These are phyloP conservation scores for Aphidius colemani DNA, from an alignment of 2,888 invertebrate genomes.

Conservation along the genomic window DNA sequence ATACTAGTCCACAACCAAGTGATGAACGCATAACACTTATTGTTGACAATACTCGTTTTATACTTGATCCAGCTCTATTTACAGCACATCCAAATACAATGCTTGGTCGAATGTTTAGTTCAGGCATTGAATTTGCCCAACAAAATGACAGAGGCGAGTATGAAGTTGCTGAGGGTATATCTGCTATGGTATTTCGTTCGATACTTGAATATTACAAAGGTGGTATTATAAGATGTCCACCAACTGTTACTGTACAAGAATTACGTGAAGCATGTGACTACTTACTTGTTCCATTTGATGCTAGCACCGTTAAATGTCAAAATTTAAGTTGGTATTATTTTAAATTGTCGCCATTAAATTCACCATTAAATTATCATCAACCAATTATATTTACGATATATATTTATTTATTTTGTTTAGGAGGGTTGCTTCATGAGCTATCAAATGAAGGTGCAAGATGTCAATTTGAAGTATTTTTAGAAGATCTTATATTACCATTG, in stretches of 20 bases:
- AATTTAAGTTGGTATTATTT: constrained; percentile 73
- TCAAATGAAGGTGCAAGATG: constrained; percentile 99
- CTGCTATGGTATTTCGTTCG: constrained; percentile 91
- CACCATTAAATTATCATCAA: too few species aligned
- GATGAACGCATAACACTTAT: constrained; percentile 88
- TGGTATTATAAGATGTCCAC: constrained; percentile 91
- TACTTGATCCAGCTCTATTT: constrained; percentile 91
- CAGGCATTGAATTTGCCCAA: constrained; percentile 87
- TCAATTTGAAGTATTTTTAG: constrained; percentile 95
- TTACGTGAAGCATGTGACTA: constrained; percentile 98
- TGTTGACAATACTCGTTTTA: constrained; percentile 93
- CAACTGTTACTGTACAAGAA: constrained; percentile 94
- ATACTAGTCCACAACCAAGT: constrained; percentile 52
- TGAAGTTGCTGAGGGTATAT: constrained; percentile 96
- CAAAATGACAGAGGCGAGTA: constrained; percentile 97
- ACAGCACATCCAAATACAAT: constrained; percentile 97
- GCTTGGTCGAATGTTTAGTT: constrained; percentile 98
- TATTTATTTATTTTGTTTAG: constrained; percentile 53
- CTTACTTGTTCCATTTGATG: constrained; percentile 95
- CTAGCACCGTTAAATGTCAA: constrained; percentile 92
- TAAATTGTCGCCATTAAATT: too few species aligned
- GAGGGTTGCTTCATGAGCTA: constrained; percentile 94
- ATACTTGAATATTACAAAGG: constrained; percentile 94
- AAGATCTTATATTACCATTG: constrained; percentile 90
- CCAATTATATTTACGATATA: too few species aligned